Evolutionary conservation across 2,113 vertebrate genomes (phyloP).

Genomic region (Heteronetta atricapilla): DNA sequence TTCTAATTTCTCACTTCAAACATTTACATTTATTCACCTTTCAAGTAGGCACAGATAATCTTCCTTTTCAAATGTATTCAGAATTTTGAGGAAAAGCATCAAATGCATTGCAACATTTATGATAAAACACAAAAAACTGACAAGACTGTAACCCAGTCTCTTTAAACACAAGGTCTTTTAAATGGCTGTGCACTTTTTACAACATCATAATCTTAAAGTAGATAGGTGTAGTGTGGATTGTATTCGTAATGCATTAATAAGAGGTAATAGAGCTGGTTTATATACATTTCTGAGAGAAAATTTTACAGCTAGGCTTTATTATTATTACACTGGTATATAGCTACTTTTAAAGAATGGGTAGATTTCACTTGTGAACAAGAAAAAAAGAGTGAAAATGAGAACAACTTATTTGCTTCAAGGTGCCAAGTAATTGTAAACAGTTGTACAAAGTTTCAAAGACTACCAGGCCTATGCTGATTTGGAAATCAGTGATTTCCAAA

Average conservation of each 20-base stretch:
- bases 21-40: neutral
- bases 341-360: neutral
- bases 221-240: neutral
- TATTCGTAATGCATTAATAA: constrained; percentile 28
- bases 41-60: neutral
- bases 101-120: neutral
- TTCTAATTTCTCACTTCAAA: neutral
- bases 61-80: neutral
- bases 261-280: neutral
- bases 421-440: neutral
- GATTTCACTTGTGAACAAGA: neutral
- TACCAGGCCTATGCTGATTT: neutral
- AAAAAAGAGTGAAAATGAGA: neutral
- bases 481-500: neutral
- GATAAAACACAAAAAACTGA: neutral
- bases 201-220: neutral
- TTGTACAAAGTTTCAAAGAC: neutral
- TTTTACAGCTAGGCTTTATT: constrained; percentile 14
- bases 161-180: neutral
- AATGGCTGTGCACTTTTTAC: neutral
- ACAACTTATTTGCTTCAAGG: neutral
- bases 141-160: neutral
- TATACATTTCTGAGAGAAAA: constrained; percentile 31
- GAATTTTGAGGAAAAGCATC: neutral
- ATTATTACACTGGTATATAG: neutral